phyloP scores from a whole-genome alignment of 2,888 invertebrate genomes.

The Aphrophora alni region DNA sequence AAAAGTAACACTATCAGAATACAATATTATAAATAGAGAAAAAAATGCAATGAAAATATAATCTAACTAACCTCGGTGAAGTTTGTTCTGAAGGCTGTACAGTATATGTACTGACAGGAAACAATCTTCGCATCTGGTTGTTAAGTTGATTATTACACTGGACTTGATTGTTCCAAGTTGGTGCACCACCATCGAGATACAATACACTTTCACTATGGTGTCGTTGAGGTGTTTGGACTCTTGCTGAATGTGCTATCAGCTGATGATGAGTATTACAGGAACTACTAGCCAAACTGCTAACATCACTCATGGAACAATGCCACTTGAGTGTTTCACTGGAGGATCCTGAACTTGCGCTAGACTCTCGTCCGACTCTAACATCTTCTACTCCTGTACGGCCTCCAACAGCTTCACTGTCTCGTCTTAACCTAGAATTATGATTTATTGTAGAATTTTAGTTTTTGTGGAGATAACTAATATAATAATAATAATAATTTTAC shows the following conservation, averaged over 20 bases:
- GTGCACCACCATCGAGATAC: slow-evolving; percentile 65
- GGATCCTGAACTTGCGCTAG: slow-evolving; percentile 54
- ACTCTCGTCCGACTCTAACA: slow-evolving; percentile 37
- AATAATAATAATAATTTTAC: background rate
- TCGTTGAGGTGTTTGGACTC: slow-evolving; percentile 77
- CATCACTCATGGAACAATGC: slow-evolving; percentile 78
- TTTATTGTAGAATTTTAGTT: no score
- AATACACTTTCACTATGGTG: slow-evolving; percentile 79
- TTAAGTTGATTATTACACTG: slow-evolving; percentile 56
- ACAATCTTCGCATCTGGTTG: slow-evolving; percentile 67
- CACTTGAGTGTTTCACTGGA: slow-evolving; percentile 81
- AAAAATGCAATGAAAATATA: background rate
- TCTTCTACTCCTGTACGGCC: background rate
- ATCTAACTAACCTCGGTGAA: slow-evolving; percentile 43
- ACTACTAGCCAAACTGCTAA: slow-evolving; percentile 59
- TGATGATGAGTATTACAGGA: slow-evolving; percentile 29
- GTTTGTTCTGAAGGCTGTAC: slow-evolving; percentile 58
- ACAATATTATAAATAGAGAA: background rate
- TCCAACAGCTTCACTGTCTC: slow-evolving; percentile 63
- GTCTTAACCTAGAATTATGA: no score
- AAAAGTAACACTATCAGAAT: no score
- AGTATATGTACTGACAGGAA: slow-evolving; percentile 73
- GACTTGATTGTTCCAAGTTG: slow-evolving; percentile 45
- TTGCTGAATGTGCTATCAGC: slow-evolving; percentile 76
- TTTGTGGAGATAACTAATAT: background rate